Base-by-base conservation (phyloP, 1,140 invertebrate genomes). In the Apolygus lucorum region DNA sequence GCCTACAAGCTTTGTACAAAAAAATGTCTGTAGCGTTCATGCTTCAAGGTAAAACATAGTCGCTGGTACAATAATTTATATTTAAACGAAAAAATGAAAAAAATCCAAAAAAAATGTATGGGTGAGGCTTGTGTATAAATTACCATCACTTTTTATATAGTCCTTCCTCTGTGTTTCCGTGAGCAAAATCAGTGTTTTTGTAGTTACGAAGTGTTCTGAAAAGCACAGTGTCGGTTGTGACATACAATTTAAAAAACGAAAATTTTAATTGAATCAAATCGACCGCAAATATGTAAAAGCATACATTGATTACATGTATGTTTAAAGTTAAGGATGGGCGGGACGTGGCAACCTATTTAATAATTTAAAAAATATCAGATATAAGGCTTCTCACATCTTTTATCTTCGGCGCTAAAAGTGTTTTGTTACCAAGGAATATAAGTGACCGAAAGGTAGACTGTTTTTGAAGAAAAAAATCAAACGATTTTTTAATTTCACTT, bases 371-470 rank as follows among this genome's bases (percentile, higher is more conserved):
- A 68, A 54, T 68, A 59, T 69, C 59, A 42, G 54, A 13, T 63
- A 64, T 63, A 69, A 69, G 59, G 68, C 68, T 69, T 69, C 59
- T 69, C 59, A 59, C 54, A 49, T 49, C 34, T 59, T 59, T 59
- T 59, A 59, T 59, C 54, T 59, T 59, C 54, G 54, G 54, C 54
- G 54, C 54, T 59, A 59, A 4, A 17, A 59, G 22, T 11, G 11
- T 59, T 59, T 59, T 22, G 22, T 59, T 59, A 59, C 54, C 11
- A 49, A 49, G 34, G 17, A 13, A 59, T 59, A 59, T 59, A 11
- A 49, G 54, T 59, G 54, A 59, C 54, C 22, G 4, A 59, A 59
- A 59, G 22, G 54, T 59, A 59, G 54, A 59, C 34, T 59, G 54
- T 8, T 59, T 59, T 14, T 59, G 54, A 59, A 42, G 54, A 59